Evolutionary conservation across 1,140 invertebrate genomes (phyloP).

Genomic region (Hypothenemus hampei): DNA sequence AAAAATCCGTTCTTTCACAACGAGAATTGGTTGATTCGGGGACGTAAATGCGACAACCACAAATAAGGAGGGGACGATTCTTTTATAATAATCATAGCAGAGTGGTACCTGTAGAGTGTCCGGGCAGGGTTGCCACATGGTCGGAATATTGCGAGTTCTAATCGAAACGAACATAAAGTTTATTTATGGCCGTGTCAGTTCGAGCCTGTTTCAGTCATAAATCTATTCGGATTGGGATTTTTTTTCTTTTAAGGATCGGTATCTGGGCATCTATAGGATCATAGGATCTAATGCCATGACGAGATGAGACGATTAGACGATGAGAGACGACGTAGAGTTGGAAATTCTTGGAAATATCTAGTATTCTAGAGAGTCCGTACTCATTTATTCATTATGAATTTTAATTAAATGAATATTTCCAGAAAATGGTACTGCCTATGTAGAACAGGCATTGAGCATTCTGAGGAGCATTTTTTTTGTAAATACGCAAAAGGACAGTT

Average conservation of each 20-base stretch:
- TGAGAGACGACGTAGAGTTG: no score
- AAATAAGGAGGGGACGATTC: not conserved
- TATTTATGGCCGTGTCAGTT: slow-evolving; percentile 12
- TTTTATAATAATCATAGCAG: not conserved
- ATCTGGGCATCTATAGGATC: slow-evolving; percentile 25
- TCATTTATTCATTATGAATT: no score
- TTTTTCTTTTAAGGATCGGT: slow-evolving; percentile 6
- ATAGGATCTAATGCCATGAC: slow-evolving; percentile 25
- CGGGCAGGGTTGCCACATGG: not conserved
- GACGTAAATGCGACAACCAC: no score
- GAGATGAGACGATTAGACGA: slow-evolving; percentile 11
- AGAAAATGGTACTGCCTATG: no score
- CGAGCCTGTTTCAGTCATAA: slow-evolving; percentile 20
- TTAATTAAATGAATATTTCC: no score
- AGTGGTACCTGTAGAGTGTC: not conserved
- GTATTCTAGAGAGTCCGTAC: no score
- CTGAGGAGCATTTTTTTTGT: no score
- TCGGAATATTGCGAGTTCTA: not conserved
- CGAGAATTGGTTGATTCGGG: no score
- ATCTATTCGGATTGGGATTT: slow-evolving; percentile 16
- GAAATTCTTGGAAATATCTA: no score
- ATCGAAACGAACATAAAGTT: not conserved
- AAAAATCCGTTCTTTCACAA: not conserved
- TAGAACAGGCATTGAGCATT: no score
- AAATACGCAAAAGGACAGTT: no score